phyloP scores from a whole-genome alignment of 2,113 vertebrate genomes.

The Phylloscopus trochilus region DNA sequence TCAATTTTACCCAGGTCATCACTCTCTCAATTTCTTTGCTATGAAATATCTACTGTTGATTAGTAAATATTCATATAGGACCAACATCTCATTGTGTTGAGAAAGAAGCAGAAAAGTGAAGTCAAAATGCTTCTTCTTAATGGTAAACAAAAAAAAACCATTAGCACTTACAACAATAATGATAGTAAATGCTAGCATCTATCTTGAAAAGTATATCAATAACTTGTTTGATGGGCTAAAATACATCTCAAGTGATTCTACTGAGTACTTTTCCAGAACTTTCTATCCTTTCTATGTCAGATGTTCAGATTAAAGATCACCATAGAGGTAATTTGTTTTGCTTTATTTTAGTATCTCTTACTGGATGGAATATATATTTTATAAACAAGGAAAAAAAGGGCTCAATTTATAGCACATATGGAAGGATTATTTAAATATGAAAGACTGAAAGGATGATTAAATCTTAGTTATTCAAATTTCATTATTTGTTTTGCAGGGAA shows the following conservation, averaged over 20 bases:
- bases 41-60: background rate
- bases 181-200: background rate
- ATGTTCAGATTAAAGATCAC: background rate
- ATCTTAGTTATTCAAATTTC: constrained; percentile 19
- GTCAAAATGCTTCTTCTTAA: background rate
- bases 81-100: background rate
- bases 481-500: constrained; percentile 11
- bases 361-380: background rate
- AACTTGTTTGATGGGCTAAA: background rate
- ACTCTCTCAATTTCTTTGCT: background rate
- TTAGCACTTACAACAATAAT: background rate
- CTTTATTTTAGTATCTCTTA: background rate
- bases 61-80: background rate
- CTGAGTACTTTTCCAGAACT: background rate
- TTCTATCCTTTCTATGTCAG: background rate
- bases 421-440: constrained; percentile 14
- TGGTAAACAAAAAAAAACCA: background rate
- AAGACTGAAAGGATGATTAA: constrained; percentile 31
- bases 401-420: background rate
- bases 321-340: background rate
- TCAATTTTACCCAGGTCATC: background rate
- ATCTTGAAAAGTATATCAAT: background rate
- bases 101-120: background rate
- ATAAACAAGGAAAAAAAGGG: background rate
- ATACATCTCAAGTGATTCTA: background rate